Evolutionary conservation across 2,113 vertebrate species (phyloP), one percentile per base, ranked within the genome.

Genomic region (Saimiri boliviensis): DNA sequence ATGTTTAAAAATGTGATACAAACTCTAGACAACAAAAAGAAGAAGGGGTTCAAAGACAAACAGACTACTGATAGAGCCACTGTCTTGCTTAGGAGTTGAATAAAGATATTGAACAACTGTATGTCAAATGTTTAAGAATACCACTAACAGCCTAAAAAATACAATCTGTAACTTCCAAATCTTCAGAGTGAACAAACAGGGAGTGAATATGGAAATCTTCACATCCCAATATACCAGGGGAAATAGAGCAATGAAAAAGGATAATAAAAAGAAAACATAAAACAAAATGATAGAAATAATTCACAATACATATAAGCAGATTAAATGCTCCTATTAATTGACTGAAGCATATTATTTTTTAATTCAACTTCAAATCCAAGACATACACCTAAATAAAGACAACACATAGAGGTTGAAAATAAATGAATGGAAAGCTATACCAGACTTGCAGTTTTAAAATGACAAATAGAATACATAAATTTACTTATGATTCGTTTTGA

Each of bases 261-360:
- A 52, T 63, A 52, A 60, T 60, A 88, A 58, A 88, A 71, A 84
- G 32, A 80, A 89, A 84, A 89, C 66, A 77, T 20, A 52, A 60
- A 83, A 77, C 70, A 56, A 89, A 89, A 74, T 63, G 40, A 9
- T 49, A 81, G 35, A 87, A 93, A 90, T 77, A 93, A 87, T 76
- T 77, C 19, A 76, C 4, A 74, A 80, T 66, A 66, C 58, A 58
- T 66, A 77, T 16, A 54, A 77, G 88, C 32, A 58, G 32, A 66
- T 85, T 85, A 73, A 56, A 68, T 74, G 11, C 21, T 37, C 45
- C 25, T 66, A 54, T 40, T 68, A 73, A 68, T 12, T 35, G n/a
- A 66, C 45, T 35, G 25, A 45, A 81, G 25, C 25, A 85, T 35
- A n/a, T 32, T 32, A 42, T 79, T 85, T 89, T 96, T 84, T 82